Percentiles rank a stretch among this genome's conserved stretches.
phyloP scores from a whole-genome alignment of 30 jellyfish, hydroid and myxozoan species.

The Mastigias papua region DNA sequence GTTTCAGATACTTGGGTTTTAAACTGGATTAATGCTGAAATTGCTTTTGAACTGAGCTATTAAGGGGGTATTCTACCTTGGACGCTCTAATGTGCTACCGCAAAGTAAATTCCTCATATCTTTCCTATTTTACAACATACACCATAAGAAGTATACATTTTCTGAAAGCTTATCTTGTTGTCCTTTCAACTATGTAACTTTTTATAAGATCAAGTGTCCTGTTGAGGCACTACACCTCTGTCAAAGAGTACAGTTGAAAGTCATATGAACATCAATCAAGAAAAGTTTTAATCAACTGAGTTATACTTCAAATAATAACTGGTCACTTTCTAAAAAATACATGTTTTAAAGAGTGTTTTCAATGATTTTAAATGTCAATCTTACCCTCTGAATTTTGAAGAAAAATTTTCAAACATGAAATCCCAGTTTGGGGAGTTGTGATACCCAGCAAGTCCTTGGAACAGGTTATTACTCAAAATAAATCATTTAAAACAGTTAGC shows the following conservation, averaged over 20 bases:
- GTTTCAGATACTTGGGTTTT: too few relatives aligned
- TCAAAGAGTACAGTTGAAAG: background rate
- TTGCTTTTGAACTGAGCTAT: too few relatives aligned
- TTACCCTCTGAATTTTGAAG: background rate
- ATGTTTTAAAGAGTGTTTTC: background rate
- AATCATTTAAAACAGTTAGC: background rate
- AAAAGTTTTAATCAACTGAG: background rate
- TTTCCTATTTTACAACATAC: too few relatives aligned
- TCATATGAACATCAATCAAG: background rate
- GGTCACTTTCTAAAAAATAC: background rate
- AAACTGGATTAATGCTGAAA: too few relatives aligned
- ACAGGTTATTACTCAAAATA: background rate
- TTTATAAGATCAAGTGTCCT: background rate
- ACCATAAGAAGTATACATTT: background rate
- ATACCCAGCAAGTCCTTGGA: background rate
- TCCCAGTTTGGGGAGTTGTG: background rate
- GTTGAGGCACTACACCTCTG: too few relatives aligned
- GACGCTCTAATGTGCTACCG: too few relatives aligned
- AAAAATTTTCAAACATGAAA: background rate
- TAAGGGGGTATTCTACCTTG: too few relatives aligned
- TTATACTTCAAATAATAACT: too few relatives aligned
- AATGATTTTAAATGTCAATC: too few relatives aligned
- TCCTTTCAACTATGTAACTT: background rate
- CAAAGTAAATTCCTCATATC: too few relatives aligned
- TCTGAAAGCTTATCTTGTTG: background rate